Conservation (phyloP, 2,888 invertebrate species). For the Xylocampa areola region DNA sequence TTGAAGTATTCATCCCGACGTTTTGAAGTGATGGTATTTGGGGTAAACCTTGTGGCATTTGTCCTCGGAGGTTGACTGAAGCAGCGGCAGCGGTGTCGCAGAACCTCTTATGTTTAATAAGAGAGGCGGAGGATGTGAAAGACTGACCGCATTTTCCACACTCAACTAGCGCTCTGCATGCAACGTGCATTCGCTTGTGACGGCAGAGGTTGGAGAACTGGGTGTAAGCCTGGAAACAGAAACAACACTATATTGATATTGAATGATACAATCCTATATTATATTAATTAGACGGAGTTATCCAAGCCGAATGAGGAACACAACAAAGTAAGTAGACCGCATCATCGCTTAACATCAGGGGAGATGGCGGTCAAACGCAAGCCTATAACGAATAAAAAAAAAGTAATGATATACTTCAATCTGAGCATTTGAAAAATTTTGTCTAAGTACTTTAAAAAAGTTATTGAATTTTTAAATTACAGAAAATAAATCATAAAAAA, state of each 20-base stretch:
- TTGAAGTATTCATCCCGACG: constrained; percentile 82
- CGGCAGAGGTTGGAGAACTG: constrained; percentile 99
- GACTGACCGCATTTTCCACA: constrained; percentile 98
- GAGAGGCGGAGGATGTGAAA: constrained; percentile 96
- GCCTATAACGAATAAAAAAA: no score
- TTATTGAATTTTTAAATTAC: no score
- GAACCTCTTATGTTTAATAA: constrained; percentile 98
- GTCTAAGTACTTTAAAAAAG: no score
- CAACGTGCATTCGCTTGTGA: constrained; percentile 99
- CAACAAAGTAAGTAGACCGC: no score
- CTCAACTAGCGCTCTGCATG: constrained; percentile 97
- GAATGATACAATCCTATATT: no score
- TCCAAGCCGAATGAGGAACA: no score
- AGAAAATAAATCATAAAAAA: not conserved
- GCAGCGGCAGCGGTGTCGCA: constrained; percentile 94
- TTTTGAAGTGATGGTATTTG: constrained; percentile 82
- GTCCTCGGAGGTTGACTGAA: constrained; percentile 83
- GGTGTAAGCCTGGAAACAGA: constrained; percentile 95
- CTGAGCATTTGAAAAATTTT: no score
- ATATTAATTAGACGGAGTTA: no score
- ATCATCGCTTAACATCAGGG: no score
- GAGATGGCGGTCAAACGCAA: no score
- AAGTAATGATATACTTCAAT: no score
- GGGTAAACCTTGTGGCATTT: constrained; percentile 80
- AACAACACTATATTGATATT: no score